Evolutionary conservation across 2,888 invertebrate genomes (phyloP), one percentile per base, ranked within the genome.

Genomic region (Cephus rjabovi): DNA sequence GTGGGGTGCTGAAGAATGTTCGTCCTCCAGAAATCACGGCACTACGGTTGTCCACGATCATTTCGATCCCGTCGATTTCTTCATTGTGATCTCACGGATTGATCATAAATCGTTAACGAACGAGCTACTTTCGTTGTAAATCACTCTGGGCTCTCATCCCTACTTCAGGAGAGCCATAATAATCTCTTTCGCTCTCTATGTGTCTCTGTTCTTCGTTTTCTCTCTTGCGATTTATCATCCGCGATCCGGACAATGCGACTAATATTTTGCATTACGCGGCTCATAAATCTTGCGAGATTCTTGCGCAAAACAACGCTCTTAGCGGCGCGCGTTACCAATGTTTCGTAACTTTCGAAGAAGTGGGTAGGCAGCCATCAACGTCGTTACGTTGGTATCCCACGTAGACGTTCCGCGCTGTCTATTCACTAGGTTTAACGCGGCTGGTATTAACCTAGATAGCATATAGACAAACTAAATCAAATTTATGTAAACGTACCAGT

Each of bases 401-500:
- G 56, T 23, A 56, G 23, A 56, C 23, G 23, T 9, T 56, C 56
- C 23, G 56, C 56, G 23, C 56, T 56, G 23, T 56, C 56, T 56
- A 23, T 56, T 9, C 23, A 2, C 6, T 6, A 0, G 56, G 15
- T 23, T 23, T 9, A 2, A 1, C 56, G 23, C 56, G 56, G 23
- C 9, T 56, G 23, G 23, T 23, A 56, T 56, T 56, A 56, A 56
- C 23, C 23, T 9, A 56, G 56, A 56, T 56, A 9, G 56, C 6
- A 56, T 23, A 56, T 23, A 9, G 9, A 56, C 23, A 56, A 23
- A 56, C 23, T 23, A 23, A 9, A 56, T 23, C 6, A 56, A 56
- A 56, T 23, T 56, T 23, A 23, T 15, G 6, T 56, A 56, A 23
- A 56, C 83, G 81, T 83, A 91, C 91, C 95, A 73, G 95, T 95